Base-by-base conservation (phyloP, 2,888 invertebrate genomes). In the Idaea biselata region DNA sequence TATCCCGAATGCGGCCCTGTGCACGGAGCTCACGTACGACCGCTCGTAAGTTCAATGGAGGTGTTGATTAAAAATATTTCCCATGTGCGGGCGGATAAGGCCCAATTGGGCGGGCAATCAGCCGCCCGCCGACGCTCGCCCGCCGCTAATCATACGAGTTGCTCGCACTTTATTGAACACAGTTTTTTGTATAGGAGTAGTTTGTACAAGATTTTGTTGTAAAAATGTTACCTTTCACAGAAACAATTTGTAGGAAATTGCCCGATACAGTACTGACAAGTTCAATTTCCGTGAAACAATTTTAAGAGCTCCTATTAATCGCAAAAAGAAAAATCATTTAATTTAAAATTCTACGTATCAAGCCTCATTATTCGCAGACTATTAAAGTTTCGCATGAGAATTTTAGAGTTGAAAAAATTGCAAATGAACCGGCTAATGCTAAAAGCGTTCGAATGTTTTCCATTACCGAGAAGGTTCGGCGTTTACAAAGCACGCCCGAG, bases 1-100 rank as follows among this genome's bases (percentile, higher is more conserved):
- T 59, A 62, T 63, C 63, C 69, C 65, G 61, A 87, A 75, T 89
- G 65, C 91, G 80, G 69, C 81, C 86, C 92, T 88, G 90, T 64
- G 64, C 69, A 67, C 73, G 76, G 82, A 84, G 89, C 91, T 90
- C 92, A 91, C 92, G 91, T 91, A 91, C 91, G 87, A 87, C 88
- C 89, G 90, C 92, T 92, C 92, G 93, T 92, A 93, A 93, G 93
- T 93, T 93, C 91, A 93, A 93, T 93, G 93, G 92, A 92, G 92
- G 93, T 93, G 93, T 93, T 93, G 93, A 93, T 93, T 93, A 93
- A 93, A 93, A 93, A 93, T 93, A 93, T 93, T 93, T 92, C 93
- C 93, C 93, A 92, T 92, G 91, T 90, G 93, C 90, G 93, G 88
- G 89, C 87, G 91, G 91, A 89, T 90, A 91, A 91, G 89, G 91